These are phyloP conservation scores for Andricus quercusramuli DNA, from an alignment of 2,888 invertebrate species.

Conservation along the genomic window DNA sequence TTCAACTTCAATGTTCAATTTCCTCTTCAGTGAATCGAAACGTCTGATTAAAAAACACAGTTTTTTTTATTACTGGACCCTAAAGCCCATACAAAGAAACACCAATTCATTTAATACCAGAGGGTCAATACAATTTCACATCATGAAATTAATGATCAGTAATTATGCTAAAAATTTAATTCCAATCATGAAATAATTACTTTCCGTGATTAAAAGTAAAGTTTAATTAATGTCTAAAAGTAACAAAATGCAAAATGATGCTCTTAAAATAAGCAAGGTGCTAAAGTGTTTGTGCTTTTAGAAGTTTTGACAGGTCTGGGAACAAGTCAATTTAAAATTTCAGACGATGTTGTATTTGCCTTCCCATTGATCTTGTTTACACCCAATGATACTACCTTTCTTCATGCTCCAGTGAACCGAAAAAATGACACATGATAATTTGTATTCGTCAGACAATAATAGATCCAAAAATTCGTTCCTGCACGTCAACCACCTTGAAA, in stretches of 20 bases:
- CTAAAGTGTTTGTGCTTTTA: neutral
- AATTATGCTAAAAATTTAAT: neutral
- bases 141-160: neutral
- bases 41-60: too few species aligned
- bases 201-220: neutral
- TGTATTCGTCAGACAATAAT: slow-evolving; percentile 54
- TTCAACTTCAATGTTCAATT: too few species aligned
- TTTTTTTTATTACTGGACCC: too few species aligned
- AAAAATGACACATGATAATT: slow-evolving; percentile 60
- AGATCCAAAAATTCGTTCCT: slow-evolving; percentile 38
- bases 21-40: too few species aligned
- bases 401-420: slow-evolving; percentile 61
- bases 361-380: slow-evolving; percentile 50
- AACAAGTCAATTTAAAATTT: neutral
- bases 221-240: neutral
- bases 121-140: too few species aligned
- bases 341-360: slow-evolving; percentile 1
- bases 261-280: neutral
- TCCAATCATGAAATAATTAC: neutral
- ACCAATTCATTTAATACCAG: too few species aligned
- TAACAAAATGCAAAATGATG: too few species aligned
- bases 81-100: too few species aligned
- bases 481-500: neutral
- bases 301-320: neutral
- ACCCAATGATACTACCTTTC: slow-evolving; percentile 55